Conservation (phyloP, 2,113 vertebrate species). For the Pionites leucogaster region DNA sequence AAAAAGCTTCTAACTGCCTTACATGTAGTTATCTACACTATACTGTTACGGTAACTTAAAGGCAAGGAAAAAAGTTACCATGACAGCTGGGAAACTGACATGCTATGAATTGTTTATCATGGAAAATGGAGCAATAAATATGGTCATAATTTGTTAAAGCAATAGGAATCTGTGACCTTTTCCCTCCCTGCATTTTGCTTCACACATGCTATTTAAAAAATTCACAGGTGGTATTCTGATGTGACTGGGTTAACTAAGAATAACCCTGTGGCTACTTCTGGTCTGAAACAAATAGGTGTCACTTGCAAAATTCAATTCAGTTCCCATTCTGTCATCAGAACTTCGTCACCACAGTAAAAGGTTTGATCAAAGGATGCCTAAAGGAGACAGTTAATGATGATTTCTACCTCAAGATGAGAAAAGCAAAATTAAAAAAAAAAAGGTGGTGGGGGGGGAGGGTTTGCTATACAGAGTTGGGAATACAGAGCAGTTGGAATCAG, state of each 20-base stretch:
- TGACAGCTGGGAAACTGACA: fast-evolving
- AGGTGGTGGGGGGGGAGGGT: fast-evolving
- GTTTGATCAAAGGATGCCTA: background rate
- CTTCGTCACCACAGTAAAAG: background rate
- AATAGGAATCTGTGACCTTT: background rate
- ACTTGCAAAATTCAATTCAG: background rate
- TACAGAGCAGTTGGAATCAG: background rate
- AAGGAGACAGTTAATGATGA: background rate
- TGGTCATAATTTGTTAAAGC: background rate
- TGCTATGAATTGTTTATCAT: background rate
- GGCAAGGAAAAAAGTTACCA: background rate
- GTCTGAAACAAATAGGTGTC: background rate
- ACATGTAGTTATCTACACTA: background rate
- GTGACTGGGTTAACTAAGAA: background rate
- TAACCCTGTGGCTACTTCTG: background rate
- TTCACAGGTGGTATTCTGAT: background rate
- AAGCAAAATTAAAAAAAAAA: background rate
- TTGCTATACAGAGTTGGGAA: background rate
- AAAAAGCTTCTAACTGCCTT: background rate
- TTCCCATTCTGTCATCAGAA: background rate
- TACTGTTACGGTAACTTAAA: background rate
- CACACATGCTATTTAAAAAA: background rate
- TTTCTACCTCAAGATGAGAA: background rate
- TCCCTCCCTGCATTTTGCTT: background rate
- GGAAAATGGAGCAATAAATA: background rate